Conservation (phyloP, 2,888 invertebrate genomes). For the Xiphydria camelus region DNA sequence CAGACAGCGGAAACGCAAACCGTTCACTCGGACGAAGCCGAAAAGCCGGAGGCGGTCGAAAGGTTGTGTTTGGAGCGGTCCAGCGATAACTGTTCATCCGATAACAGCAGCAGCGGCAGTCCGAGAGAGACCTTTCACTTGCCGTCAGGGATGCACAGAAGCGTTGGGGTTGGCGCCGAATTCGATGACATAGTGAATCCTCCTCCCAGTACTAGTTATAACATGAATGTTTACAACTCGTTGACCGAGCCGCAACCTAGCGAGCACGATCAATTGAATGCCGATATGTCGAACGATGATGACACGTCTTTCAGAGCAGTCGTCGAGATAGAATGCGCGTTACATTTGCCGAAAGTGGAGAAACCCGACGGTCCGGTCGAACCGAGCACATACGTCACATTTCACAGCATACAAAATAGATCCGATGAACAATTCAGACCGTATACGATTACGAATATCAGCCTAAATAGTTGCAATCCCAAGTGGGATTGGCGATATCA, state of each 20-base stretch:
- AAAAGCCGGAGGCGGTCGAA: constrained; percentile 13
- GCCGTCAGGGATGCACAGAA: constrained; percentile 43
- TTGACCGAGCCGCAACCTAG: constrained; percentile 11
- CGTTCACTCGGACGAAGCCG: constrained; percentile 4
- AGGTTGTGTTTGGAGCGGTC: constrained; percentile 29
- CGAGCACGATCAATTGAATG: constrained; percentile 18
- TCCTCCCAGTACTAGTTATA: constrained; percentile 23
- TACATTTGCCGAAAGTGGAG: constrained; percentile 61
- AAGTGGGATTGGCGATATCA: constrained; percentile 63
- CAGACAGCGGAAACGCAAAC: constrained; percentile 33
- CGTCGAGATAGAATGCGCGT: constrained; percentile 63
- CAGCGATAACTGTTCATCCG: constrained; percentile 35
- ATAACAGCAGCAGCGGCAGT: constrained; percentile 39
- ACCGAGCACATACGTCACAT: constrained; percentile 67
- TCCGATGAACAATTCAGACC: constrained; percentile 40
- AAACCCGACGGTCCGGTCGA: constrained; percentile 55
- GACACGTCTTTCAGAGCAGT: constrained; percentile 57
- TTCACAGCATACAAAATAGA: constrained; percentile 56
- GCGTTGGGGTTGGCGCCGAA: constrained; percentile 52
- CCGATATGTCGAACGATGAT: constrained; percentile 18
- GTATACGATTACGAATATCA: constrained; percentile 60
- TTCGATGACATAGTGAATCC: constrained; percentile 39
- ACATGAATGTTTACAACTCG: neutral
- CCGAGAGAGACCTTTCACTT: constrained; percentile 38
- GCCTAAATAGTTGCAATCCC: constrained; percentile 61